Base-by-base conservation (phyloP, 2,888 invertebrate genomes). In the Archips crataeganus region DNA sequence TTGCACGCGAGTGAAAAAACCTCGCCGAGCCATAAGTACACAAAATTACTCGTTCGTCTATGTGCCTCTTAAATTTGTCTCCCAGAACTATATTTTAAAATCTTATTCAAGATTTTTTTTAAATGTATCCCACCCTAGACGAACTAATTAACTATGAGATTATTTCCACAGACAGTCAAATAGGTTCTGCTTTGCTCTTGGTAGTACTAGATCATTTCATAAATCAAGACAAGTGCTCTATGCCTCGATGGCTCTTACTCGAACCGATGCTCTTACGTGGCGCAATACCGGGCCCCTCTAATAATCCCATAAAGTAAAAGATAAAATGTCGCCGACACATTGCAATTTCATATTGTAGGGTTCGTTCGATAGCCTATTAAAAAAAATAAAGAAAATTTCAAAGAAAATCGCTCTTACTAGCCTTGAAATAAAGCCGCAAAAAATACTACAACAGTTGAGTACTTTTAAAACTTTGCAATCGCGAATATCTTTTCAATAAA, bases 311-410 rank as follows among this genome's bases (percentile, higher is more conserved):
- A 88, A 88, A 88, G 85, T 81, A 83, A 87, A 86, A 84, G 84
- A 81, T 82, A 79, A 84, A 88, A 90, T 85, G 84, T 84, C 88
- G 82, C 91, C 91, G 89, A 86, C 87, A 89, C 85, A 85, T 81
- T 87, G 90, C 90, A 90, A 93, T 93, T 92, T 91, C 90, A 93
- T 92, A 91, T 92, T 92, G 90, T 86, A 88, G 88, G 93, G 93
- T 36, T 70, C 54, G 64, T 65, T 32, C 32, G 10, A 1, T 32
- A 32, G 11, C 11, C 10, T 11, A 9, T 51, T 51, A 0, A 15
- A 51, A 51, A 51, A 51, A 15, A 6, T 15, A 15, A 15, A 51
- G 8, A 49, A 49, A 13, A 49, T 11, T 23, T 2, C 42, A 42
- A 42, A 42, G 9, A 42, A 6, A 8, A 42, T 42, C 2, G 42